Percentiles rank a stretch among this genome's conserved stretches.
Evolutionary conservation across 2,888 invertebrate species (phyloP).

Genomic region (Notodonta dromedarius): DNA sequence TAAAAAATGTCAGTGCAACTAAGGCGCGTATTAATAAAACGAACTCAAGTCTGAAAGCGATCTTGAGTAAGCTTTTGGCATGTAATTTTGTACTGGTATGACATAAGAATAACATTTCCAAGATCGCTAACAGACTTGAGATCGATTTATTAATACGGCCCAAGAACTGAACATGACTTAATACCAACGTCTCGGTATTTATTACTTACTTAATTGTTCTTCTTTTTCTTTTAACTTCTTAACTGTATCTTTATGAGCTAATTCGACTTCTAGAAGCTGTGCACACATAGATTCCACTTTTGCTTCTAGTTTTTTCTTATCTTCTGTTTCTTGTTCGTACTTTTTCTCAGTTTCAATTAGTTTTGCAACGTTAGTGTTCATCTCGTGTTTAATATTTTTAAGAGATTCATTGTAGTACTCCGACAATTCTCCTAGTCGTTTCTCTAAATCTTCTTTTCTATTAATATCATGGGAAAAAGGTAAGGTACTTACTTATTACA

Average conservation of each 20-base stretch:
- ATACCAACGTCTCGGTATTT: too few species aligned
- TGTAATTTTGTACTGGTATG: too few species aligned
- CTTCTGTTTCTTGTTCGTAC: slow-evolving; percentile 53
- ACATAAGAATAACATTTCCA: too few species aligned
- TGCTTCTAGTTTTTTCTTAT: slow-evolving; percentile 50
- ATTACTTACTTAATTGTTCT: slow-evolving; percentile 43
- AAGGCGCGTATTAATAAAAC: too few species aligned
- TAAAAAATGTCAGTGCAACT: too few species aligned
- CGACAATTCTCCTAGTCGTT: slow-evolving; percentile 58
- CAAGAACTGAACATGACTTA: too few species aligned
- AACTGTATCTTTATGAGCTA: slow-evolving; percentile 44
- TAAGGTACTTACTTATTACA: too few species aligned
- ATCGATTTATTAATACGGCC: too few species aligned
- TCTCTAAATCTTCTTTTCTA: slow-evolving; percentile 73
- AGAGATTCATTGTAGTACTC: slow-evolving; percentile 63
- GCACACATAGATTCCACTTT: slow-evolving; percentile 52
- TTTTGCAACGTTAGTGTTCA: slow-evolving; percentile 52
- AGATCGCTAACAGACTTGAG: too few species aligned
- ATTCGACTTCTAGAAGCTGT: slow-evolving; percentile 57
- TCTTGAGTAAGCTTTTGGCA: too few species aligned
- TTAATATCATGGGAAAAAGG: slow-evolving; percentile 5
- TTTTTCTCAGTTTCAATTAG: slow-evolving; percentile 63
- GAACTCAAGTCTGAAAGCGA: too few species aligned
- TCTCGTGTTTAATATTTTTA: slow-evolving; percentile 54
- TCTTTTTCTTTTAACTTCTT: slow-evolving; percentile 49